Evolutionary conservation across 2,113 vertebrate genomes (phyloP).

Genomic region (Lampris megalopsis): DNA sequence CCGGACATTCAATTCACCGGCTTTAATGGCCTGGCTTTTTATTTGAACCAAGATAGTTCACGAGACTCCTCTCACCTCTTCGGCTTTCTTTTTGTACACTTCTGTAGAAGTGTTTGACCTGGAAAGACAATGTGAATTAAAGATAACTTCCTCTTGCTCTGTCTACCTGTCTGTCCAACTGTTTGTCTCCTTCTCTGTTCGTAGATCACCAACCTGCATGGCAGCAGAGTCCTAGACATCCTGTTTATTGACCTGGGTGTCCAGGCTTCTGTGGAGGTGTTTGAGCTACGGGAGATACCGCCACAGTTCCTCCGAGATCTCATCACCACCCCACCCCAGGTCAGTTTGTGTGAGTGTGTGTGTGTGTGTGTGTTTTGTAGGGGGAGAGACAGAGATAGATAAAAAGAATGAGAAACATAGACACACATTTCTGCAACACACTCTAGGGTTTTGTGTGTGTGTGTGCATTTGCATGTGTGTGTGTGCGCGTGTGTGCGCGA

Average conservation of each 20-base stretch:
- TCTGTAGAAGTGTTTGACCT: background rate
- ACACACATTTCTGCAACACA: too few relatives aligned
- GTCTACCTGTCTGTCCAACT: slow-evolving; percentile 12
- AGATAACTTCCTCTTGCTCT: background rate
- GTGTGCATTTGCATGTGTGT: background rate
- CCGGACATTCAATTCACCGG: too few relatives aligned
- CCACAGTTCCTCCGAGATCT: slow-evolving; percentile 87
- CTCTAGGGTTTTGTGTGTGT: background rate
- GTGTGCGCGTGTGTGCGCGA: background rate
- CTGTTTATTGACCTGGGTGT: slow-evolving; percentile 90
- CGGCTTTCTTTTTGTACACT: background rate
- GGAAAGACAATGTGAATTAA: background rate
- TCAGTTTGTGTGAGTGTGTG: slow-evolving; percentile 57
- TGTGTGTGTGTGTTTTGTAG: background rate
- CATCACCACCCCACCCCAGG: slow-evolving; percentile 91
- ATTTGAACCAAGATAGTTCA: too few relatives aligned
- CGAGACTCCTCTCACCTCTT: too few relatives aligned
- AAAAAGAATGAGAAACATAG: too few relatives aligned
- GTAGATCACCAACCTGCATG: slow-evolving; percentile 94
- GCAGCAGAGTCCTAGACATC: slow-evolving; percentile 91
- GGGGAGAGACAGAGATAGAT: too few relatives aligned
- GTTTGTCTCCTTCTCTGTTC: background rate
- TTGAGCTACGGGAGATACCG: slow-evolving; percentile 94
- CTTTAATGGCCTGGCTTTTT: too few relatives aligned
- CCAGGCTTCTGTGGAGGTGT: slow-evolving; percentile 91